Percentiles rank a stretch among this genome's conserved stretches.
phyloP scores from a whole-genome alignment of 30 jellyfish, hydroid and myxozoan genomes.

The Cassiopea andromeda region DNA sequence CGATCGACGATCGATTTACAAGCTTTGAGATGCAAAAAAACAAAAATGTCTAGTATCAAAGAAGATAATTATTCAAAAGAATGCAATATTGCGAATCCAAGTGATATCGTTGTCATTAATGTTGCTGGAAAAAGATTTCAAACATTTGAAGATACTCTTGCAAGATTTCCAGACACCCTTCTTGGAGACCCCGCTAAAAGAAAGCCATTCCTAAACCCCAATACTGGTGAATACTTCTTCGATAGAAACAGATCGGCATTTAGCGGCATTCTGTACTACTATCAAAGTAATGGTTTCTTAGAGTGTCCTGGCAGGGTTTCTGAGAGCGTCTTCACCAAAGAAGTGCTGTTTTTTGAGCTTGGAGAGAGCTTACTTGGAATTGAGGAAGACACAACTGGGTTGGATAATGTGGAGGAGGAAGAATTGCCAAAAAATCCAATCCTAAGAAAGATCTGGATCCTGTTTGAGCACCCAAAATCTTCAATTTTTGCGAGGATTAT shows the following conservation, averaged over 20 bases:
- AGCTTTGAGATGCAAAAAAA: conserved; percentile 32
- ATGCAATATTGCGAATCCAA: conserved; percentile 9
- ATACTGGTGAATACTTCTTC: conserved; percentile 87
- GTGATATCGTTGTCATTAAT: conserved; percentile 61
- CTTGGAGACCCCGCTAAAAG: conserved; percentile 92
- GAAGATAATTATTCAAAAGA: conserved; percentile 20
- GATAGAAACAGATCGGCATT: conserved; percentile 94
- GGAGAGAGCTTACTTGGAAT: conserved; percentile 76
- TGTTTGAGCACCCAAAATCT: conserved; percentile 92
- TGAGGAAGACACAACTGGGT: conserved; percentile 55
- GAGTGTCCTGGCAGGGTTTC: conserved; percentile 93
- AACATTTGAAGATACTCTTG: conserved; percentile 88
- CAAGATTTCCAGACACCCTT: conserved; percentile 89
- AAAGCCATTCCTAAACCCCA: conserved; percentile 72
- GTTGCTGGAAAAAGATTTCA: conserved; percentile 87
- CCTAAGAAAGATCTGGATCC: conserved; percentile 75
- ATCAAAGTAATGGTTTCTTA: conserved; percentile 86
- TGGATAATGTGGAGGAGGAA: conserved; percentile 55
- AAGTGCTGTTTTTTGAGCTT: conserved; percentile 91
- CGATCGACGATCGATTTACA: conserved; percentile 34
- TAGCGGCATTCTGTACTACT: conserved; percentile 85
- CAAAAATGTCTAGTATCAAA: conserved; percentile 21
- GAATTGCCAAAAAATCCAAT: conserved; percentile 73
- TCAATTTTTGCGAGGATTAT: conserved; percentile 72
- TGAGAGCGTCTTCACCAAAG: conserved; percentile 92